A percentile compares a stretch with the other conserved stretches of the same genome.
Evolutionary conservation across 2,888 invertebrate species (phyloP).

Genomic region (Athalia cordata): DNA sequence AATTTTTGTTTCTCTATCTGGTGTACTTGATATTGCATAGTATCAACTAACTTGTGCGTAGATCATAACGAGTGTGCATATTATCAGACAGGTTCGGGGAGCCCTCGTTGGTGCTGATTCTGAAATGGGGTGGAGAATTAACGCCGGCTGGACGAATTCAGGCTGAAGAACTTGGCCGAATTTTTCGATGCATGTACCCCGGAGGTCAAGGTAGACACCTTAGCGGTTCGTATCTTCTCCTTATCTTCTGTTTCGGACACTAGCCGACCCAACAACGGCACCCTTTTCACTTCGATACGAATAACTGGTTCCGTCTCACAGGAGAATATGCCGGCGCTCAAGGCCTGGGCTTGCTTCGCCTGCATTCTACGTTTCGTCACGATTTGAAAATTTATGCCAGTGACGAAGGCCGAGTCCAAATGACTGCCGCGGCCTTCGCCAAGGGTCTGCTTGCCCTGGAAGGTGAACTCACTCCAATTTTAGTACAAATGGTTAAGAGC

Average conservation of each 20-base stretch:
- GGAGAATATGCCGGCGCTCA: conserved; percentile 94
- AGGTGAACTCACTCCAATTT: conserved; percentile 98
- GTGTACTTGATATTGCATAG: background rate
- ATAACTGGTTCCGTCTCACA: conserved; percentile 54
- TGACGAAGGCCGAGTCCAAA: conserved; percentile 99
- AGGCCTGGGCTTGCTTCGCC: conserved; percentile 93
- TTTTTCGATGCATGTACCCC: conserved; percentile 99
- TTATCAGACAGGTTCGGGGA: conserved; percentile 88
- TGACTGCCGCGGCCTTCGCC: conserved; percentile 99
- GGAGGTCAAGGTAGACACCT: conserved; percentile 95
- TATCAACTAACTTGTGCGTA: conserved; percentile 14
- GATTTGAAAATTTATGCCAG: conserved; percentile 99
- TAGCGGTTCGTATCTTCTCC: conserved; percentile 79
- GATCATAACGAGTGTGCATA: conserved; percentile 16
- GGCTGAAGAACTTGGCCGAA: conserved; percentile 97
- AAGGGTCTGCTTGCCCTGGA: conserved; percentile 98
- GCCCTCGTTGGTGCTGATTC: conserved; percentile 95
- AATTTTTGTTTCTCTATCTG: conserved; percentile 12
- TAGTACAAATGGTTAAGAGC: conserved; percentile 99
- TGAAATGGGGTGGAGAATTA: conserved; percentile 99
- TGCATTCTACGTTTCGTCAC: conserved; percentile 99
- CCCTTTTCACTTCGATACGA: too few species aligned
- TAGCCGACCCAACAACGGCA: too few species aligned
- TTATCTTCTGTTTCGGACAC: conserved; percentile 9
- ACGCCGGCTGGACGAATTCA: conserved; percentile 98